phyloP scores from a whole-genome alignment of 2,888 invertebrate species.

The Ochropleura leucogaster region DNA sequence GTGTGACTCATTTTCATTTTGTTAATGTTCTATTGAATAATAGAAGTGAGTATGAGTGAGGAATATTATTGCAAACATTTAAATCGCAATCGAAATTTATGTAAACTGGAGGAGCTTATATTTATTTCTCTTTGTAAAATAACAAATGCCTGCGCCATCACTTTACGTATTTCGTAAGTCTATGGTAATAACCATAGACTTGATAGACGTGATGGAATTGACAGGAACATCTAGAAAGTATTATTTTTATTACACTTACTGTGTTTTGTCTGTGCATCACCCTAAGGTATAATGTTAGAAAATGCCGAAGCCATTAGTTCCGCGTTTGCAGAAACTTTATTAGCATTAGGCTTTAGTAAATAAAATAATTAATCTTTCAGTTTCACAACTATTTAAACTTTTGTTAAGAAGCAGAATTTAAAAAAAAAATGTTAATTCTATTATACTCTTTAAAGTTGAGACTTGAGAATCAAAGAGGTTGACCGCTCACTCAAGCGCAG shows the following conservation, averaged over 20 bases:
- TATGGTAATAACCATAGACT: not conserved
- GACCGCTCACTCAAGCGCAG: constrained; percentile 52
- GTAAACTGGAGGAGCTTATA: not conserved
- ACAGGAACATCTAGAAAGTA: not conserved
- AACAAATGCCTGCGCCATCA: not conserved
- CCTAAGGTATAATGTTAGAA: too few relatives aligned
- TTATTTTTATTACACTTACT: too few relatives aligned
- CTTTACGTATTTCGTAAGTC: not conserved
- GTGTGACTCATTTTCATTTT: constrained; percentile 40
- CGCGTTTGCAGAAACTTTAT: too few relatives aligned
- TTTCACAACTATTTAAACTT: not conserved
- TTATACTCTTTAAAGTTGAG: constrained; percentile 4
- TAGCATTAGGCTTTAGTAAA: too few relatives aligned
- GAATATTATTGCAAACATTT: constrained; percentile 16
- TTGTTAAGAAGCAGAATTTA: not conserved
- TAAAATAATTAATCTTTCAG: not conserved
- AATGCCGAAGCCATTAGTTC: too few relatives aligned
- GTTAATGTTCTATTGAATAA: constrained; percentile 18
- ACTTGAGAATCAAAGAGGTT: constrained; percentile 39
- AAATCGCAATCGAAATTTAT: not conserved
- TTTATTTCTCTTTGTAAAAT: not conserved
- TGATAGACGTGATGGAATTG: not conserved
- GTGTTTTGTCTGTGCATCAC: too few relatives aligned
- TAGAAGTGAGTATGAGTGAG: constrained; percentile 24
- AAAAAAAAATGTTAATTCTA: not conserved